Evolutionary conservation across 2,113 vertebrate genomes (phyloP), one percentile per base, ranked within the genome.

Genomic region (Pachypanchax playfairii): DNA sequence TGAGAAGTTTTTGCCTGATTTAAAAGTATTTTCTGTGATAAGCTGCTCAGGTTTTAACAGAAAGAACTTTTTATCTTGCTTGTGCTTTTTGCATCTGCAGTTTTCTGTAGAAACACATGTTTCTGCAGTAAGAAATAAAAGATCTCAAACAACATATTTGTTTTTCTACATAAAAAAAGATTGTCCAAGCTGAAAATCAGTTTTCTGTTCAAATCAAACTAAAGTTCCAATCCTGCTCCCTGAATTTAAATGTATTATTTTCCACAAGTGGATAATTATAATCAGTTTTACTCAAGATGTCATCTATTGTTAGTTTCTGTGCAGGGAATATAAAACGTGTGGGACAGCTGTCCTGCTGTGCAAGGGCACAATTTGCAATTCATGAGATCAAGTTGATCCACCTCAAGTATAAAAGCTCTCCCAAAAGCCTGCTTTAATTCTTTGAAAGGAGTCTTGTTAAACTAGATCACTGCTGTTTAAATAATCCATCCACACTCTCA

Each of bases 331-430:
- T 5, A 44, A 25, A 70, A 35, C 70, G 65, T 73, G 52, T 31
- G 9, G 51, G 70, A 28, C 76, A 77, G 65, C 54, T 68, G 82
- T 56, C 39, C 70, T 69, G 63, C 65, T 69, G 55, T 66, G 26
- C 20, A 42, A 2, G 21, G 31, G 22, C 44, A 36, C 1, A 70
- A 85, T 79, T 76, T 79, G 79, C 71, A 83, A 79, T 85, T 83
- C 72, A 79, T 79, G 71, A 80, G 53, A 26, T 15, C 33, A 15
- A 29, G 44, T 36, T 58, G 65, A 75, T 76, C 71, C 62, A 53
- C 13, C n/a, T 48, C 31, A 58, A 70, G 77, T 77, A 71, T 57
- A 65, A 61, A 70, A 70, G 17, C 49, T 26, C 33, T 26, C 64
- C 22, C 15, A 54, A 43, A 50, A 35, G 59, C 41, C 26, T 43